Base-by-base conservation (phyloP, 2,797 vertebrate species). In the Scolopax bukidnonensis region DNA sequence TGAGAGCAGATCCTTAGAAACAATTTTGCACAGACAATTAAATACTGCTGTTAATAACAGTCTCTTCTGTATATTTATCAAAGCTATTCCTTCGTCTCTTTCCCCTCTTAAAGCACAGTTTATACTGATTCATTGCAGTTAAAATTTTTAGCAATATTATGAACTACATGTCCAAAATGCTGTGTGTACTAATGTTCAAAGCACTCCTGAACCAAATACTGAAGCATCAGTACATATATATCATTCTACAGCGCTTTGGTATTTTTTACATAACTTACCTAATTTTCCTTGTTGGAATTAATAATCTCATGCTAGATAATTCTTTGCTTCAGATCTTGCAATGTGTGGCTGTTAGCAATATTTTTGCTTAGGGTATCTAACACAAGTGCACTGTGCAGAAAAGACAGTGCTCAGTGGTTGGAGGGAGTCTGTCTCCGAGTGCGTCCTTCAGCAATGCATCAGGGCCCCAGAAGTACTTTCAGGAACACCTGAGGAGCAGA, bases 401-500 rank as follows among this genome's bases (percentile, higher is more conserved):
- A 51, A 51, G 50, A 7, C 1, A 1, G 13, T 61, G 21, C 27
- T 18, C 0, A 0, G 25, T 47, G 30, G n/a, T 25, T 57, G 19
- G 70, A 75, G 30, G 4, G 28, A 16, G 36, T 16, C 27, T 59
- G n/a, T 77, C 16, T 51, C 1, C 33, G 28, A 36, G 11, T 65
- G 9, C 17, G 13, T 50, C 5, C n/a, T 63, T 63, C n/a, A n/a
- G 7, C 61, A 11, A 15, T 64, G 28, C 24, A 16, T 67, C 33
- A 23, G 8, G 5, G 38, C 59, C 16, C 40, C 40, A 30, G 30
- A 14, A 75, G 4, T 36, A 21, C 56, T 83, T 67, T 50, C 10
- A 51, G 68, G 21, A 89, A 8, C 9, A 53, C 21, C 27, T 68
- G 43, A 38, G 47, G 12, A 87, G 57, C 76, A 40, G 56, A 38